These are phyloP conservation scores for Pangasianodon gigas DNA, from an alignment of 2,113 vertebrate genomes.

Conservation along the genomic window DNA sequence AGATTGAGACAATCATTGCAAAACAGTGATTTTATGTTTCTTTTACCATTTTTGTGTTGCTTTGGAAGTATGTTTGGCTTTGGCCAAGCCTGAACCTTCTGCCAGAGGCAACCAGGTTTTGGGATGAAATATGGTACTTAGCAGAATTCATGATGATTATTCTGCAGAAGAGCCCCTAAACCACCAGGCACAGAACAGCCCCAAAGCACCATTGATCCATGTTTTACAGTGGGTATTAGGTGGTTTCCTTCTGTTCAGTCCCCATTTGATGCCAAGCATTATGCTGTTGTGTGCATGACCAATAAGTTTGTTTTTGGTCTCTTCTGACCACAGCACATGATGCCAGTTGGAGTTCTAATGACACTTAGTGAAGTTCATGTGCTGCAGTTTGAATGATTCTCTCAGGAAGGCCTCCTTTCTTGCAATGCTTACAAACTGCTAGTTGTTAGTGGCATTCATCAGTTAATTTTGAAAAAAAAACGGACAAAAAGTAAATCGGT, in stretches of 20 bases:
- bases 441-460: too few relatives aligned
- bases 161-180: neutral
- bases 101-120: neutral
- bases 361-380: neutral
- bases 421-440: neutral
- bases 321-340: neutral
- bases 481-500: neutral
- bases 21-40: neutral
- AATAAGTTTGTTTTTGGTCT: neutral
- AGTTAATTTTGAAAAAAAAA: slow-evolving; percentile 4
- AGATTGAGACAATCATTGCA: too few relatives aligned
- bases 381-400: neutral
- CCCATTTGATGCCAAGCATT: neutral
- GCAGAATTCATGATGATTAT: neutral
- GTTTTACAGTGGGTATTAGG: neutral
- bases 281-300: neutral
- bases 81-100: neutral
- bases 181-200: neutral
- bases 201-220: neutral
- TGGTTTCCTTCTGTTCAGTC: neutral
- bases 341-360: neutral
- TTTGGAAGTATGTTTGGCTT: neutral
- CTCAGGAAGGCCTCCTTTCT: neutral
- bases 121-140: neutral
- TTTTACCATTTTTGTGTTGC: neutral